Evolutionary conservation across 2,888 invertebrate species (phyloP), one percentile per base, ranked within the genome.

Genomic region (Crossocerus cetratus): DNA sequence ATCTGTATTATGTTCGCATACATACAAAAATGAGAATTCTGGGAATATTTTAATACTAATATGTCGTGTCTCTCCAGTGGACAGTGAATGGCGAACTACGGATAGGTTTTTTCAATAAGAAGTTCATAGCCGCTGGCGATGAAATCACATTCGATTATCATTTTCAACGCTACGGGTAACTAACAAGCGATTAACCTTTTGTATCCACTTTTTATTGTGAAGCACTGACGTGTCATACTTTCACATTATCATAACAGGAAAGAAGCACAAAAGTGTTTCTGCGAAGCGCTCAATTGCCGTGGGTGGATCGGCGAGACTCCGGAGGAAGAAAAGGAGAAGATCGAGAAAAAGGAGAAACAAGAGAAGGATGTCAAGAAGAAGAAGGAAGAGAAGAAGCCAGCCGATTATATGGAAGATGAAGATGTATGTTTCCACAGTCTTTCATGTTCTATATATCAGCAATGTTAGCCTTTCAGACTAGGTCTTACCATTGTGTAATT

Each of bases 81-180:
- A 97, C 97, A 0, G 97, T 97, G 0, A 97, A 97, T 86, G 97
- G 97, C 0, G 97, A 98, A 89, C 91, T 99, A 56, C 92, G 99
- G 79, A 97, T 99, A 84, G 99, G 99, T 0, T 99, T 99, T 92
- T 99, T 99, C 91, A 96, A 98, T 81, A 95, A 95, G 74, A 93
- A 95, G 78, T 93, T 94, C 42, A 96, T 99, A 70, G 90, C 92
- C 61, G 93, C 94, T 0, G 97, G 97, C 0, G 98, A 99, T 89
- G 99, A 99, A 91, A 95, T 99, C 63, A 99, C 99, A 0, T 99
- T 99, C 91, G 99, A 99, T 90, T 99, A 99, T 90, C 96, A 98
- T 91, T 98, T 99, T 91, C 97, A 99, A 90, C 93, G 98, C 86
- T 99, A 98, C 91, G 99, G 97, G 96, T 96, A 61, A 42, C 69